These are phyloP conservation scores for Xestia sexstrigata DNA, from an alignment of 2,888 invertebrate species.

Conservation along the genomic window DNA sequence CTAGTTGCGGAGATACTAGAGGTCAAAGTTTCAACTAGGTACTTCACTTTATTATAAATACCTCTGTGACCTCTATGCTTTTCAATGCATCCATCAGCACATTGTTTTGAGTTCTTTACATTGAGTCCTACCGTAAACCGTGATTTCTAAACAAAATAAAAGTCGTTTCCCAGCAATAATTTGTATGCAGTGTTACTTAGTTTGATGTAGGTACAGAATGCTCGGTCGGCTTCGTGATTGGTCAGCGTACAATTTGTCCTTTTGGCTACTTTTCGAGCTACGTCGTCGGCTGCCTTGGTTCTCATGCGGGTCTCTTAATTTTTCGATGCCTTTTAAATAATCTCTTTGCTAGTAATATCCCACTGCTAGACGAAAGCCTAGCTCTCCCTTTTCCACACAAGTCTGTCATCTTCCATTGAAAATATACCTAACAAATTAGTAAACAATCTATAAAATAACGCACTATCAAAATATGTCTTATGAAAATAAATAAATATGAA, in stretches of 20 bases:
- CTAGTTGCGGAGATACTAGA: background rate
- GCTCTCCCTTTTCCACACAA: background rate
- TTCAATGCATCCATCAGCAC: background rate
- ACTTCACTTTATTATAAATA: background rate
- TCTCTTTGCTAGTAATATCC: background rate
- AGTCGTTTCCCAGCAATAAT: background rate
- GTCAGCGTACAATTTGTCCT: background rate
- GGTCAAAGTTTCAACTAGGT: background rate
- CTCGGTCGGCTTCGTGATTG: background rate
- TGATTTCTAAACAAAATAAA: background rate
- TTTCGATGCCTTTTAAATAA: background rate
- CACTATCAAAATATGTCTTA: background rate
- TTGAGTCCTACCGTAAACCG: background rate
- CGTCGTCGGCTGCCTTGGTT: background rate
- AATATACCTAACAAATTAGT: background rate
- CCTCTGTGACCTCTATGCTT: background rate
- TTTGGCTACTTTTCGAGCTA: background rate
- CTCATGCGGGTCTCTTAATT: background rate
- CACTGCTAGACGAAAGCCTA: background rate
- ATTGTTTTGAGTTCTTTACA: background rate
- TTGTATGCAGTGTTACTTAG: too few species aligned
- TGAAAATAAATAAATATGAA: too few species aligned
- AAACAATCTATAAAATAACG: background rate
- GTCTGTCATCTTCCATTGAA: background rate
- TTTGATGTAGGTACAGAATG: too few species aligned